Conservation (phyloP, 2,888 invertebrate species). For the Teleogryllus oceanicus region DNA sequence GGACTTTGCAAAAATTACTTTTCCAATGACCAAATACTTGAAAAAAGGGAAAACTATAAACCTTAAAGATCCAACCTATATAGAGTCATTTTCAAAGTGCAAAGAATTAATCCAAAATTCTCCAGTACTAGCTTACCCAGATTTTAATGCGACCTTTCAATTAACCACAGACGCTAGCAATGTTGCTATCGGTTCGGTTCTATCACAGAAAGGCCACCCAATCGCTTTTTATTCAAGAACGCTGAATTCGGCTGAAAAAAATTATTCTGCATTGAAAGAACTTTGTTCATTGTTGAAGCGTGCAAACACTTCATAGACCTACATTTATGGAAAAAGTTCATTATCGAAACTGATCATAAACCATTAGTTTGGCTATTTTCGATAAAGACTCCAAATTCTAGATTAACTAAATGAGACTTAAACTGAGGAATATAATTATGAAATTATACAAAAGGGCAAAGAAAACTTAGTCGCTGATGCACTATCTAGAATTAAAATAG, state of each 20-base stretch:
- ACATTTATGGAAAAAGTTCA: constrained; percentile 10
- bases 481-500: neutral
- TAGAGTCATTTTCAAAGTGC: too few relatives aligned
- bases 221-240: constrained; percentile 32
- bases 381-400: constrained; percentile 11
- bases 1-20: neutral
- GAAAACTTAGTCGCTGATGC: constrained; percentile 25
- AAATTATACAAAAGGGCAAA: constrained; percentile 21
- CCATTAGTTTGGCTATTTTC: constrained; percentile 23
- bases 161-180: neutral
- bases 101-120: neutral
- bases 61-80: neutral
- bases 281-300: neutral
- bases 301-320: constrained; percentile 24
- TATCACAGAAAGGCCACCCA: neutral
- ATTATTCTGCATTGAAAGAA: constrained; percentile 25
- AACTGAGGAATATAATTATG: constrained; percentile 6
- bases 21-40: neutral
- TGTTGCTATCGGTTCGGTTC: neutral
- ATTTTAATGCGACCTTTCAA: neutral
- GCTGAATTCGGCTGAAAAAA: constrained; percentile 32
- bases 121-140: neutral
- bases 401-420: constrained; percentile 18
- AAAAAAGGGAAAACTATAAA: neutral
- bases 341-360: constrained; percentile 24